Evolutionary conservation across 2,113 vertebrate species (phyloP).

Genomic region (Regulus satrapa): DNA sequence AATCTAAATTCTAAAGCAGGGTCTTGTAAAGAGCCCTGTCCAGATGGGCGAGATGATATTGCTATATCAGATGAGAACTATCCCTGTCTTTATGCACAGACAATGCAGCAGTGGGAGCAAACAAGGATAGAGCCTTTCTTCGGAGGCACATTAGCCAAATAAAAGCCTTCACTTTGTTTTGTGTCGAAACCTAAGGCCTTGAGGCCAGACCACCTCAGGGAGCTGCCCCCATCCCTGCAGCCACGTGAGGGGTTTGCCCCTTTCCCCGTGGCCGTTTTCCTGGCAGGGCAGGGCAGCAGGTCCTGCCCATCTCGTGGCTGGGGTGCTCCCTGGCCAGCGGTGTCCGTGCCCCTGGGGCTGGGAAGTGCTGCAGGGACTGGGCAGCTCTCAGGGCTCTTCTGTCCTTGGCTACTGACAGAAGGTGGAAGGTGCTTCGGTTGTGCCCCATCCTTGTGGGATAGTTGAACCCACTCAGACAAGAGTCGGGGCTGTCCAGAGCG

Average conservation of each 20-base stretch:
- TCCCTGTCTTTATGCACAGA: constrained; percentile 38
- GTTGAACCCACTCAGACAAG: neutral
- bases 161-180: constrained; percentile 21
- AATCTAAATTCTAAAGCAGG: constrained; percentile 58
- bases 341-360: neutral
- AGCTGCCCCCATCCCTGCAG: neutral
- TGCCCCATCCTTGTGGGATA: neutral
- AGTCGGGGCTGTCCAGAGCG: rapidly evolving
- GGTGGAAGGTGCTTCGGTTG: neutral
- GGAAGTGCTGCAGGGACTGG: neutral
- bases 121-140: constrained; percentile 57
- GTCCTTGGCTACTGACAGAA: neutral
- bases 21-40: constrained; percentile 24
- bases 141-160: neutral
- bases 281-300: neutral
- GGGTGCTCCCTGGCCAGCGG: rapidly evolving
- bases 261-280: neutral
- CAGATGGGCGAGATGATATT: constrained; percentile 54
- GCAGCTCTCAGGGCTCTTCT: neutral
- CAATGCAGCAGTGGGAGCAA: constrained; percentile 51
- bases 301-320: neutral
- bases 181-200: neutral
- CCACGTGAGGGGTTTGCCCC: neutral
- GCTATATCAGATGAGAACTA: constrained; percentile 39
- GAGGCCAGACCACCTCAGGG: neutral